Evolutionary conservation across 2,113 vertebrate genomes (phyloP), one percentile per base, ranked within the genome.

Genomic region (Puntigrus tetrazona): DNA sequence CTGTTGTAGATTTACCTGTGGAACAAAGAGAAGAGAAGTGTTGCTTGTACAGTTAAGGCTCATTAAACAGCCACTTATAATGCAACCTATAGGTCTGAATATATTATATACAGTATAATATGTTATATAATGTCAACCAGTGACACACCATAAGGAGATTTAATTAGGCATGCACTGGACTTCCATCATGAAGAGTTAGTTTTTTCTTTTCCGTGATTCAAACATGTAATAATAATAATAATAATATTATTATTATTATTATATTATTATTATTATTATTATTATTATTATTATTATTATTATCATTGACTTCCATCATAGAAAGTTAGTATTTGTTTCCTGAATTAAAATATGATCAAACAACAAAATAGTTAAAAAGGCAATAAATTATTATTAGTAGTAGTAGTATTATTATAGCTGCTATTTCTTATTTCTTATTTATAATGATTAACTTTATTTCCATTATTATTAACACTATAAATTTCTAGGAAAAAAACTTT

Each of bases 1-100:
- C 36, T n/a, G 22, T n/a, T 29, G 74, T 27, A 41, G 43, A 45
- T 73, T 78, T 69, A 81, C 79, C 79, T 81, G 79, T 81, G n/a
- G 69, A 70, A 84, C 82, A 81, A 75, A 81, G 61, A 38, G 52
- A 78, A n/a, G 52, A 69, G 29, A 55, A 77, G 74, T 36, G 74
- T 77, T 31, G 43, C 63, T 81, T 43, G 43, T 34, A 8, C 77
- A 79, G 45, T n/a, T 22, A 38, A 18, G 16, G 38, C 36, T 65
- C 5, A 29, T 45, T 80, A 20, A 79, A 65, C 38, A 63, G 38
- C 3, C 38, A 80, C 25, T 80, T 8, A 65, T 80, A 69, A 36
- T 52, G 61, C 29, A 36, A 63, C 41, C 78, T n/a, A 65, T 25
- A 70, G 27, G 43, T 67, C 43, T 81, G 79, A 70, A 25, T 69